These are phyloP conservation scores for Antennarius maculatus DNA, from an alignment of 2,797 vertebrate species.

Conservation along the genomic window DNA sequence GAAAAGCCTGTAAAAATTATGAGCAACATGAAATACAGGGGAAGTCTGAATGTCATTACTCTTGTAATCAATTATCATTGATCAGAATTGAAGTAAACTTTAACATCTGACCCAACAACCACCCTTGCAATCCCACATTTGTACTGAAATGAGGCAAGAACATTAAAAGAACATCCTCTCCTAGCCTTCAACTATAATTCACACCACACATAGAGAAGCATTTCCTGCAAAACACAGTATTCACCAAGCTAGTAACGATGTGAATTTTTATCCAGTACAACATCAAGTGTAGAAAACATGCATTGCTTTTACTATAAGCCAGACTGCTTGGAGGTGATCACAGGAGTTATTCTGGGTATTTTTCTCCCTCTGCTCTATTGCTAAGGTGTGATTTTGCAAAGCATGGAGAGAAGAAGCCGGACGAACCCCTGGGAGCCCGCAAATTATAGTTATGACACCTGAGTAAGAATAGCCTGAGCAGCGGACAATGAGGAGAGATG, in stretches of 20 bases:
- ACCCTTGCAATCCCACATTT: not conserved
- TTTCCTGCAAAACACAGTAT: not conserved
- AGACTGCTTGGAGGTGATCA: conserved; percentile 45
- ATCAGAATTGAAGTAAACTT: no score
- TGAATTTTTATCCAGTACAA: conserved; percentile 13
- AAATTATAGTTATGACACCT: conserved; percentile 76
- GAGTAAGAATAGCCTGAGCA: conserved; percentile 38
- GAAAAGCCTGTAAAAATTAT: no score
- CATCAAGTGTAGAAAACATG: conserved; percentile 1
- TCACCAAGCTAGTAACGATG: conserved; percentile 1
- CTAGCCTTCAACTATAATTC: not conserved
- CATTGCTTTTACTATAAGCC: conserved; percentile 30
- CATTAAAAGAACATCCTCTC: not conserved
- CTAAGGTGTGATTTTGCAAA: conserved; percentile 61
- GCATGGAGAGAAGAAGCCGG: conserved; percentile 42
- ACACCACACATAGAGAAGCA: not conserved
- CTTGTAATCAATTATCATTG: no score
- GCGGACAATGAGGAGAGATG: conserved; percentile 18
- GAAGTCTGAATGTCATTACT: no score
- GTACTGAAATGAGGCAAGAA: not conserved
- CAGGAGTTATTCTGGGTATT: conserved; percentile 38
- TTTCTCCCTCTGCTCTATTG: not conserved
- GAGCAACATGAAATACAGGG: no score
- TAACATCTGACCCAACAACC: not conserved
- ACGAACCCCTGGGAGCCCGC: conserved; percentile 55